These are phyloP conservation scores for Triops cancriformis DNA, from an alignment of 1,140 invertebrate genomes.

Conservation along the genomic window DNA sequence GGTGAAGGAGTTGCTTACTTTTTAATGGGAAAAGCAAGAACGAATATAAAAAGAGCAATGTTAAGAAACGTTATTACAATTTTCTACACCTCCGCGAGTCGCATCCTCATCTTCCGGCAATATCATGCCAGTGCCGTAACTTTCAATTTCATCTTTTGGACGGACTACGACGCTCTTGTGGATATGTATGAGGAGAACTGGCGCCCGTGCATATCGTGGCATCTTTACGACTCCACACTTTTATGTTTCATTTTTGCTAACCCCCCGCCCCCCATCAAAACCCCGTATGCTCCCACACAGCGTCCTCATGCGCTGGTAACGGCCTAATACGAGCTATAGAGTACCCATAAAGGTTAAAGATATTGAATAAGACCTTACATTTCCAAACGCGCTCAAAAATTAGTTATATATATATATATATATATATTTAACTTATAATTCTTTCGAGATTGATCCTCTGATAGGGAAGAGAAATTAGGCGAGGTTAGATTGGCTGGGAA, in stretches of 20 bases:
- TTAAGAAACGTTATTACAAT: too few species aligned
- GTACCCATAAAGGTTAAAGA: too few species aligned
- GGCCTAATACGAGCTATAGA: neutral
- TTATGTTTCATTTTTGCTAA: neutral
- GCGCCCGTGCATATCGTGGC: conserved; percentile 2
- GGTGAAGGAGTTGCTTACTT: too few species aligned
- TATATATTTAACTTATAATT: too few species aligned
- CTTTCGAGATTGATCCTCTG: too few species aligned
- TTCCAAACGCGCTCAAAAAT: too few species aligned
- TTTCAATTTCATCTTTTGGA: neutral
- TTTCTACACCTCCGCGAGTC: neutral
- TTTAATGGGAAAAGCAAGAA: too few species aligned
- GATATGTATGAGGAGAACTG: neutral
- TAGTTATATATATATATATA: too few species aligned
- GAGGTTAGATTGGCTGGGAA: too few species aligned
- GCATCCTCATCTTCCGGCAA: neutral
- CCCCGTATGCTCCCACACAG: neutral
- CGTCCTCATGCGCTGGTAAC: neutral
- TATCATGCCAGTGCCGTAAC: neutral
- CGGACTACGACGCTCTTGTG: neutral
- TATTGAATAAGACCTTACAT: too few species aligned
- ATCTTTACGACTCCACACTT: conserved; percentile 1
- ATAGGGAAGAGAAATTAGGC: too few species aligned
- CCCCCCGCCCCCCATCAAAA: neutral
- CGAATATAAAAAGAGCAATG: too few species aligned